Evolutionary conservation across 2,113 vertebrate genomes (phyloP), one percentile per base, ranked within the genome.

Genomic region (Grammomys dolichurus): DNA sequence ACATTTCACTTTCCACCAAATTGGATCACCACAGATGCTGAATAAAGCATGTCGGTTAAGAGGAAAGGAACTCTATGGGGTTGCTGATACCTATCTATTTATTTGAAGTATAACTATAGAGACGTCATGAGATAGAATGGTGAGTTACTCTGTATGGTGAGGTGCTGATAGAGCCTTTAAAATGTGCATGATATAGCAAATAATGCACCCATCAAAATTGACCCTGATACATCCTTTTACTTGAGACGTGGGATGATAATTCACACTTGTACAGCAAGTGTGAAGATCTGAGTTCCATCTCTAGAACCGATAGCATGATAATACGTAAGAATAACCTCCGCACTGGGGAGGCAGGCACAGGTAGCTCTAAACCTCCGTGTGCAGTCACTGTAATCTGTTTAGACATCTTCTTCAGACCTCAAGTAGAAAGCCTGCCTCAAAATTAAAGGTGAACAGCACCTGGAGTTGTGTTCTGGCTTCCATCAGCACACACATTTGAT

Each of bases 181-280:
- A 6, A 24, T 46, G 70, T 8, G 24, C 0, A 0, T 17, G 11
- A n/a, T 46, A 28, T 36, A n/a, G 9, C 4, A 20, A 90, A 26
- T 2, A 13, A 13, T 54, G 22, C 2, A 17, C 65, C 43, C 65
- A 19, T 56, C 13, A 78, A 72, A 48, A 80, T 84, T 76, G 7
- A 67, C 5, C 73, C 16, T 3, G 22, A 36, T 22, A 86, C 1
- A 28, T 26, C 76, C 51, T 84, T 43, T 89, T 60, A 65, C 11
- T 33, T 24, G 0, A 19, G 19, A 19, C 5, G 28, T 86, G 28
- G 10, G 3, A 31, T 17, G 56, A 86, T 12, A 43, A 17, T 6
- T 17, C 33, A 28, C 13, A 33, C 43, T 65, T 33, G 43, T 33
- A 5, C 26, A 67, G 60, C 16, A 46, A 46, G 14, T 28, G 12